Percentiles rank a stretch among this genome's conserved stretches.
Conservation (phyloP, 2,113 vertebrate species). For the Ursus arctos region DNA sequence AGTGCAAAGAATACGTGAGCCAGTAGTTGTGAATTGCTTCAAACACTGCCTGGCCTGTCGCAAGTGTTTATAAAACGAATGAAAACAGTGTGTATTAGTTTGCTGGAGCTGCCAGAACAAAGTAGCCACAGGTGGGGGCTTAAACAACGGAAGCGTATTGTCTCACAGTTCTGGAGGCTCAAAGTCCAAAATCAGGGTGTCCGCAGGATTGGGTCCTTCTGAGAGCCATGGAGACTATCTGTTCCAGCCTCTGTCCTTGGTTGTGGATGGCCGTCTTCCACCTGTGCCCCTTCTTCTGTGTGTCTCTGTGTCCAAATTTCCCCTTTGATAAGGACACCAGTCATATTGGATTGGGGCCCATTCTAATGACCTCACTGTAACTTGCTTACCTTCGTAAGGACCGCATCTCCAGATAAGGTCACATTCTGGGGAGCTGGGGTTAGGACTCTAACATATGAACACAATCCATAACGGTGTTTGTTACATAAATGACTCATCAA, state of each 20-base stretch:
- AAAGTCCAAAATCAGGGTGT: not conserved
- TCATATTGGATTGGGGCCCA: not conserved
- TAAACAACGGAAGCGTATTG: not conserved
- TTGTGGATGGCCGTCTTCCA: not conserved
- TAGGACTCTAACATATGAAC: not conserved
- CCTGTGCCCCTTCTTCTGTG: not conserved
- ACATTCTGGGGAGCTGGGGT: not conserved
- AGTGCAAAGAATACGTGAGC: not conserved
- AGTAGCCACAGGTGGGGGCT: not conserved
- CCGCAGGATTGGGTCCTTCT: not conserved
- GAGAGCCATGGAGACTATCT: not conserved
- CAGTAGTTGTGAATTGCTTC: not conserved
- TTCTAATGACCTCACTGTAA: slow-evolving; percentile 32
- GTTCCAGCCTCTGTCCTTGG: not conserved
- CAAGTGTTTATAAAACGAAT: not conserved
- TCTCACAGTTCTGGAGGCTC: not conserved
- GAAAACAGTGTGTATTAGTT: not conserved
- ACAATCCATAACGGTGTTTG: not conserved
- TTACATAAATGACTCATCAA: not conserved
- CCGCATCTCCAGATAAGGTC: not conserved
- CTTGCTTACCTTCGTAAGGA: not conserved
- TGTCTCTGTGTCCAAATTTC: not conserved
- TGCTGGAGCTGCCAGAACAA: not conserved
- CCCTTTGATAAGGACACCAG: not conserved
- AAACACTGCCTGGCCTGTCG: not conserved